Evolutionary conservation across 2,888 invertebrate genomes (phyloP).

Genomic region (Idaea straminata): DNA sequence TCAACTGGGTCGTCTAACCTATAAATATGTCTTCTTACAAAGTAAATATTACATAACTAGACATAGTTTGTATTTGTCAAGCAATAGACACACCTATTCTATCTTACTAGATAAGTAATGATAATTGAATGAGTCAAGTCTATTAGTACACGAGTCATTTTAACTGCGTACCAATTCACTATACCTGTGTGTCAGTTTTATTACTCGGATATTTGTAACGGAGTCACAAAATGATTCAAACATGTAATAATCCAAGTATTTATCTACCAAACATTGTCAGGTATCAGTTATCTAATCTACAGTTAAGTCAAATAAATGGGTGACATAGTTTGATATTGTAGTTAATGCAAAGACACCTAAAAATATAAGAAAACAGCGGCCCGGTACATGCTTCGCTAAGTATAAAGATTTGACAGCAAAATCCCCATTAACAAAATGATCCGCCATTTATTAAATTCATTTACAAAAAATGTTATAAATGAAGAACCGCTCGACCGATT

Average conservation of each 20-base stretch:
- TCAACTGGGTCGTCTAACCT: too few species aligned
- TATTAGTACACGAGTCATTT: neutral
- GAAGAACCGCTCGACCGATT: too few species aligned
- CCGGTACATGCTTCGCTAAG: too few species aligned
- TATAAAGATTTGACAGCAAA: too few species aligned
- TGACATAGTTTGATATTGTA: neutral
- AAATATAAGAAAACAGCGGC: neutral
- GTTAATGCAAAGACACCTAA: neutral
- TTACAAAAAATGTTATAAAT: too few species aligned
- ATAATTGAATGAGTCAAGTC: neutral
- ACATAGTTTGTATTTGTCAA: neutral
- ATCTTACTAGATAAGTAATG: neutral
- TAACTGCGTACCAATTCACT: too few species aligned
- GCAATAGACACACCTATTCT: neutral
- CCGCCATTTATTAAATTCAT: too few species aligned
- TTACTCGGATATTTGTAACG: neutral
- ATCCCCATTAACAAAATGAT: too few species aligned
- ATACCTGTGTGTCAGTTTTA: neutral
- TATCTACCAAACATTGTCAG: neutral
- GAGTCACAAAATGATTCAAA: neutral
- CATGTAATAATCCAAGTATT: neutral
- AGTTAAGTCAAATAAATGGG: neutral
- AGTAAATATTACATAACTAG: neutral
- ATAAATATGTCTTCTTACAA: neutral
- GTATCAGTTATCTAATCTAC: neutral